Evolutionary conservation across 2,888 invertebrate genomes (phyloP).

Genomic region (Aquatica leii): DNA sequence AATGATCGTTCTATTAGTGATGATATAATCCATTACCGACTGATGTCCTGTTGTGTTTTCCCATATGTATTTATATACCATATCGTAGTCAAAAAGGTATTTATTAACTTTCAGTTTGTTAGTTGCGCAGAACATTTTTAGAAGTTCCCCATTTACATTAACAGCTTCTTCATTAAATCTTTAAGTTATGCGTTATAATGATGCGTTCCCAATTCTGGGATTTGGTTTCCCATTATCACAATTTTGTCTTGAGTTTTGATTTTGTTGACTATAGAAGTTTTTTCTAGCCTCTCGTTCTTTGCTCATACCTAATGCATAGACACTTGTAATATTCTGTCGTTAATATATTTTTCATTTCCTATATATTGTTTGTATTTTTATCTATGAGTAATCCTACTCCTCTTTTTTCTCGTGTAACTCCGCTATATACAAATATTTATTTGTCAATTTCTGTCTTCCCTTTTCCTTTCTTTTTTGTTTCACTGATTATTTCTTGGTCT

Average conservation of each 20-base stretch:
- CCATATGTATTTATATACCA: constrained; percentile 4
- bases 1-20: background rate
- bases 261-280: background rate
- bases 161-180: background rate
- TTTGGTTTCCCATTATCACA: background rate
- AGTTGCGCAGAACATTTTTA: background rate
- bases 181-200: background rate
- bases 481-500: background rate
- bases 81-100: background rate
- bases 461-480: no score
- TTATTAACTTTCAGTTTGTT: background rate
- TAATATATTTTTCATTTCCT: no score
- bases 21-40: constrained; percentile 1
- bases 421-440: no score
- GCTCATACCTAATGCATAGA: background rate
- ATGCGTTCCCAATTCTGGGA: constrained; percentile 4
- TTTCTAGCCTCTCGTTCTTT: background rate
- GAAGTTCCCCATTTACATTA: background rate
- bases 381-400: no score
- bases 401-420: no score
- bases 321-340: background rate
- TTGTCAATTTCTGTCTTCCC: no score
- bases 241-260: background rate
- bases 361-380: no score
- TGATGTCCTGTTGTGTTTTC: constrained; percentile 4